phyloP scores from a whole-genome alignment of 2,113 vertebrate genomes.

The Pleuronectes platessa region DNA sequence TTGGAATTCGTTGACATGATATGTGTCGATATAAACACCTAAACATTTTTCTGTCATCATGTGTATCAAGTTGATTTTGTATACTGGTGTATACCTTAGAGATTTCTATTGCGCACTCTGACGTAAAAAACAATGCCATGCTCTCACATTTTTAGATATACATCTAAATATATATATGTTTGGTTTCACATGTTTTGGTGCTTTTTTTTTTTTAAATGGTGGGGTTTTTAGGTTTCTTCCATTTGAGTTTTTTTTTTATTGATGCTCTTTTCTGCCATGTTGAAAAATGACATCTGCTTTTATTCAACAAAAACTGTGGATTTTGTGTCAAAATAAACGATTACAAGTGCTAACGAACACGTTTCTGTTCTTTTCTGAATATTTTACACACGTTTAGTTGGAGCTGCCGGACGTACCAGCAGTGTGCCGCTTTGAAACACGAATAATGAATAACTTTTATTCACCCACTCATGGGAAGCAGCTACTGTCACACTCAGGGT shows the following conservation, averaged over 20 bases:
- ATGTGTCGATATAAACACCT: slow-evolving; percentile 53
- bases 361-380: slow-evolving; percentile 19
- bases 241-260: slow-evolving; percentile 29
- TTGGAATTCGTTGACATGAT: slow-evolving; percentile 64
- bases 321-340: slow-evolving; percentile 79
- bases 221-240: slow-evolving; percentile 37
- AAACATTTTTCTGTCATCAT: slow-evolving; percentile 57
- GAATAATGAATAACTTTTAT: neutral
- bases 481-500: slow-evolving; percentile 40
- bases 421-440: slow-evolving; percentile 18
- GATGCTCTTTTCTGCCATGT: slow-evolving; percentile 31
- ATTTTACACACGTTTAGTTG: neutral
- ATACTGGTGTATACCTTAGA: slow-evolving; percentile 57
- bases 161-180: slow-evolving; percentile 11
- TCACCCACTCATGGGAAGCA: slow-evolving; percentile 39
- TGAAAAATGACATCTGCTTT: slow-evolving; percentile 44
- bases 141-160: slow-evolving; percentile 12
- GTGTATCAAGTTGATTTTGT: slow-evolving; percentile 58
- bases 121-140: slow-evolving; percentile 49
- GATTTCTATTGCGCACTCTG: slow-evolving; percentile 49
- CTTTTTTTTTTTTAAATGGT: slow-evolving; percentile 45
- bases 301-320: slow-evolving; percentile 67
- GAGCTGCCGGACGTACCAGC: too few relatives aligned
- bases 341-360: slow-evolving; percentile 42
- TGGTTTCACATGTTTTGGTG: slow-evolving; percentile 42